phyloP scores from a whole-genome alignment of 2,113 vertebrate species.

The Grammomys surdaster region DNA sequence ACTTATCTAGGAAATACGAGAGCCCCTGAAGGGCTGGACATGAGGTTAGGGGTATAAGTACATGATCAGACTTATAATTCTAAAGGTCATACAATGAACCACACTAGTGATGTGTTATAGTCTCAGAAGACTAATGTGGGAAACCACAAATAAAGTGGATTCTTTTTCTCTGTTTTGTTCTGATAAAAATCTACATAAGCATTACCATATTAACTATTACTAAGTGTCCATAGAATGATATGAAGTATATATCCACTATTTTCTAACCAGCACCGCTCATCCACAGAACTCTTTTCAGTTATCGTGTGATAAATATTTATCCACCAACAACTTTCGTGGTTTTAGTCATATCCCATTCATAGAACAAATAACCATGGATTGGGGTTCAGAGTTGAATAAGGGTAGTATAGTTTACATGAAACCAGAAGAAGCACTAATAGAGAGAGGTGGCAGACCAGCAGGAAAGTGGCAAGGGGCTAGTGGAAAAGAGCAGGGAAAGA shows the following conservation, averaged over 20 bases:
- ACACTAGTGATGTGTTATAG: background rate
- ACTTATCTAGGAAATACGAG: background rate
- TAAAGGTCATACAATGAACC: background rate
- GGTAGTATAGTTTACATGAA: background rate
- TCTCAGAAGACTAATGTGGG: background rate
- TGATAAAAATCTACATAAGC: background rate
- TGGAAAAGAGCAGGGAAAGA: background rate
- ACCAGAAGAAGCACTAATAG: background rate
- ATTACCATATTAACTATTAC: too few species aligned
- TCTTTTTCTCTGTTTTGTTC: background rate
- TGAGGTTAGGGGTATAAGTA: background rate
- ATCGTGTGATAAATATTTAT: background rate
- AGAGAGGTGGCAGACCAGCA: too few species aligned
- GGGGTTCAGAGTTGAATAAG: background rate
- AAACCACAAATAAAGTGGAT: background rate
- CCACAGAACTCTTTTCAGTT: background rate
- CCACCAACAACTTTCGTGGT: background rate
- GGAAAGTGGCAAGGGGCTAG: too few species aligned
- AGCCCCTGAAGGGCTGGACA: background rate
- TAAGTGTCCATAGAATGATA: background rate
- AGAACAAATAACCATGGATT: background rate
- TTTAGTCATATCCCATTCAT: background rate
- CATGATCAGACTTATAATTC: background rate
- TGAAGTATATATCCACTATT: background rate
- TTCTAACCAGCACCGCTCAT: background rate